Conservation (phyloP, 2,113 vertebrate genomes). For the Lota lota region DNA sequence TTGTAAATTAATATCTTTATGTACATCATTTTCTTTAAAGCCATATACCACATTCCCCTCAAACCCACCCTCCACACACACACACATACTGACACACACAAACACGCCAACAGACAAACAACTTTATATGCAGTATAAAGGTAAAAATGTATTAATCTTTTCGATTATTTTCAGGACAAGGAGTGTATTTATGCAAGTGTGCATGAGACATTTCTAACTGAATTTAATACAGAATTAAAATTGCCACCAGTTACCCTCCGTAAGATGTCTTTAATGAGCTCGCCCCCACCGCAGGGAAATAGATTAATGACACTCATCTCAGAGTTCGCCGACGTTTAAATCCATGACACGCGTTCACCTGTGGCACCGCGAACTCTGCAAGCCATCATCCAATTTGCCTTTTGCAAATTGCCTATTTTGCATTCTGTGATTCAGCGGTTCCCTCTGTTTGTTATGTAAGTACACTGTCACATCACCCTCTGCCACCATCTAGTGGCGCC, state of each 20-base stretch:
- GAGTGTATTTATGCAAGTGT: slow-evolving; percentile 26
- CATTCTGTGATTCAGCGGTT: slow-evolving; percentile 55
- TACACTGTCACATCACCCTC: no score
- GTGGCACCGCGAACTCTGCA: slow-evolving; percentile 66
- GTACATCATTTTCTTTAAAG: slow-evolving; percentile 11
- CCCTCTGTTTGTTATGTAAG: slow-evolving; percentile 50
- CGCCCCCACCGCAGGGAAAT: slow-evolving; percentile 58
- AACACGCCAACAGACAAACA: not conserved
- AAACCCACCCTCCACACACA: not conserved
- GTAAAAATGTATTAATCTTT: not conserved
- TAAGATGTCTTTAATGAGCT: slow-evolving; percentile 57
- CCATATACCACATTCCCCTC: no score
- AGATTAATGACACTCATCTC: slow-evolving; percentile 66
- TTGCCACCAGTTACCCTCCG: slow-evolving; percentile 54
- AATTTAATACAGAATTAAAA: slow-evolving; percentile 48
- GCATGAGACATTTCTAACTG: slow-evolving; percentile 44
- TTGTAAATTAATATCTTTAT: not conserved
- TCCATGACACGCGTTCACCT: slow-evolving; percentile 68
- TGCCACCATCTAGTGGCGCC: no score
- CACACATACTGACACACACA: not conserved
- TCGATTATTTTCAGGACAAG: slow-evolving; percentile 14
- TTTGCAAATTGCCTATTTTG: slow-evolving; percentile 71
- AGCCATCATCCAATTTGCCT: slow-evolving; percentile 72
- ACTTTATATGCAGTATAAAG: slow-evolving; percentile 1
- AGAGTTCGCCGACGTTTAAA: slow-evolving; percentile 66